phyloP scores from a whole-genome alignment of 1,140 invertebrate genomes.

The Neodiprion lecontei region DNA sequence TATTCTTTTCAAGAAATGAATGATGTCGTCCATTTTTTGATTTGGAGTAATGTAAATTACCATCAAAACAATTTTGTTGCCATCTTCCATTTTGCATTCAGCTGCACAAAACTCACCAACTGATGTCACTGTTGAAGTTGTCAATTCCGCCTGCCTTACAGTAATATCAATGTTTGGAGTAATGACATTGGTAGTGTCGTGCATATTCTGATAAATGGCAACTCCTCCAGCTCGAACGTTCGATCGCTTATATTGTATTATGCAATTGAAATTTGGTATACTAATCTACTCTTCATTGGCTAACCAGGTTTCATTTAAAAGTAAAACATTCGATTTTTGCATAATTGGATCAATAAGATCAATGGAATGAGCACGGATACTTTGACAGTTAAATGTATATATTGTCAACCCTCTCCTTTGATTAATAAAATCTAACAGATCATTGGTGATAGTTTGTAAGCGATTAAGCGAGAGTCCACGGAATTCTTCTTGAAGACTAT shows the following conservation, averaged over 20 bases:
- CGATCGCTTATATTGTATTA: conserved; percentile 11
- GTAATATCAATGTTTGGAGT: conserved; percentile 18
- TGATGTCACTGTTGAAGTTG: background rate
- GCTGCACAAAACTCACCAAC: conserved; percentile 12
- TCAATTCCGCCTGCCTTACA: background rate
- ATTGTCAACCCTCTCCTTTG: too few relatives aligned
- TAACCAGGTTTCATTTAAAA: too few relatives aligned
- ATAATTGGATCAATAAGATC: too few relatives aligned
- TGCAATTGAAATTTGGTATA: conserved; percentile 15
- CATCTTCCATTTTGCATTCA: conserved; percentile 1
- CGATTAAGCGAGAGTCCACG: too few relatives aligned
- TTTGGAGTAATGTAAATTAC: conserved; percentile 21
- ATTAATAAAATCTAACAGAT: too few relatives aligned
- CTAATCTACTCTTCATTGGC: too few relatives aligned
- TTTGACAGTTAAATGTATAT: too few relatives aligned
- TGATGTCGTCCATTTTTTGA: conserved; percentile 15
- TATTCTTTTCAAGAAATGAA: conserved; percentile 6
- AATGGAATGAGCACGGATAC: too few relatives aligned
- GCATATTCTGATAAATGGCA: conserved; percentile 17
- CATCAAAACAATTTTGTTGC: conserved; percentile 9
- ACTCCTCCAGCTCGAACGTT: conserved; percentile 16
- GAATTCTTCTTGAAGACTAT: too few relatives aligned
- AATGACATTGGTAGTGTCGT: conserved; percentile 6
- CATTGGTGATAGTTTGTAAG: too few relatives aligned
- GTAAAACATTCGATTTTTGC: too few relatives aligned